Evolutionary conservation across 2,888 invertebrate genomes (phyloP).

Genomic region (Tachystola acroxantha): DNA sequence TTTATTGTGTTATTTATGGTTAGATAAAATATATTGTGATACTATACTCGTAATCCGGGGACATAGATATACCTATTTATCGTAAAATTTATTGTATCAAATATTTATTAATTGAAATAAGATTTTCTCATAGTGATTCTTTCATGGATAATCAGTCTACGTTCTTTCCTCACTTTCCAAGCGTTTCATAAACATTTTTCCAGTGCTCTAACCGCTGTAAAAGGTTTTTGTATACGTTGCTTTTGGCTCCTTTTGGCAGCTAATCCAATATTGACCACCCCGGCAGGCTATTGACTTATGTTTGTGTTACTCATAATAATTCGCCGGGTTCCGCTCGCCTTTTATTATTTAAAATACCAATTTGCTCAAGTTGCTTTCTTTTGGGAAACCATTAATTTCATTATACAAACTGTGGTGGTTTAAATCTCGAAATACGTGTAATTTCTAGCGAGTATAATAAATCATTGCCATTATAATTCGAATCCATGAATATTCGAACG

Average conservation of each 20-base stretch:
- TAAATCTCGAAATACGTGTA: too few relatives aligned
- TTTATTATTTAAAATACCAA: slow-evolving; percentile 78
- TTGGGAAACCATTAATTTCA: slow-evolving; percentile 37
- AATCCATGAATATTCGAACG: too few relatives aligned
- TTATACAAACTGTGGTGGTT: slow-evolving; percentile 29
- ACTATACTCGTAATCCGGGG: too few relatives aligned
- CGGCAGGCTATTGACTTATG: slow-evolving; percentile 75
- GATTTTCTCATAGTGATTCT: too few relatives aligned
- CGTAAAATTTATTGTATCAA: too few relatives aligned
- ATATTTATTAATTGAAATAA: too few relatives aligned
- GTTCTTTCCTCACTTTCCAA: slow-evolving; percentile 41
- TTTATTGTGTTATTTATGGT: too few relatives aligned
- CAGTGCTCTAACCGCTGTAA: slow-evolving; percentile 68
- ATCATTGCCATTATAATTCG: too few relatives aligned
- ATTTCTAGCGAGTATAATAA: too few relatives aligned
- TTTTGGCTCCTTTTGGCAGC: slow-evolving; percentile 76
- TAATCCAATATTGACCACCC: slow-evolving; percentile 78
- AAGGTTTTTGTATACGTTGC: slow-evolving; percentile 79
- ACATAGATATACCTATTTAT: too few relatives aligned
- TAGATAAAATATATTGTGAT: too few relatives aligned
- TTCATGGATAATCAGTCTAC: too few relatives aligned
- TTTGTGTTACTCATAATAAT: slow-evolving; percentile 76
- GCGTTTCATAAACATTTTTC: slow-evolving; percentile 73
- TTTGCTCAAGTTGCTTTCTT: slow-evolving; percentile 66
- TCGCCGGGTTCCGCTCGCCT: slow-evolving; percentile 48